A percentile compares a stretch with the other conserved stretches of the same genome.
These are phyloP conservation scores for Podocnemis expansa DNA, from an alignment of 2,113 vertebrate genomes.

Conservation along the genomic window DNA sequence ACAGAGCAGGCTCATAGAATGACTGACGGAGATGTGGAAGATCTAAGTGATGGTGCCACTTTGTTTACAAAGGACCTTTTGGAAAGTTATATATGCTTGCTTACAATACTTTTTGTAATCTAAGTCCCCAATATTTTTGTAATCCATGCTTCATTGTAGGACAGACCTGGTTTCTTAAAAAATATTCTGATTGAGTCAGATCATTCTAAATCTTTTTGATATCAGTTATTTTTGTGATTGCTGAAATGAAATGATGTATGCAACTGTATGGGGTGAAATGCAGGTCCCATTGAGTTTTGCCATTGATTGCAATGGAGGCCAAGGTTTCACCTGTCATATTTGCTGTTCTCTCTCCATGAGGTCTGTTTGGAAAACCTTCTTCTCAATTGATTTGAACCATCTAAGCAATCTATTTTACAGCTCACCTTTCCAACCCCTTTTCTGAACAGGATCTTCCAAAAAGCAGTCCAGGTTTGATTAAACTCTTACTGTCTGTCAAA, in stretches of 20 bases:
- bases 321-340: conserved; percentile 47
- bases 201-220: conserved; percentile 32
- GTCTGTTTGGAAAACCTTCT: conserved; percentile 58
- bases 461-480: conserved; percentile 55
- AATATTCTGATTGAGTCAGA: background rate
- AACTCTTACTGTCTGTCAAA: conserved; percentile 58
- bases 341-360: conserved; percentile 59
- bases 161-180: background rate
- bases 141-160: background rate
- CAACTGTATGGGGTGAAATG: conserved; percentile 18
- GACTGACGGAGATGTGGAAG: conserved; percentile 65
- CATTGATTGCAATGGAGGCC: background rate
- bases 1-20: background rate
- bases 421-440: background rate
- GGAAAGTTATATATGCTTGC: conserved; percentile 44
- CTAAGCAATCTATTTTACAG: conserved; percentile 4
- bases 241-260: conserved; percentile 31
- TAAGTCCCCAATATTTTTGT: background rate
- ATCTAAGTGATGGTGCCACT: conserved; percentile 76
- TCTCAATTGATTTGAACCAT: conserved; percentile 46
- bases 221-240: background rate
- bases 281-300: conserved; percentile 33
- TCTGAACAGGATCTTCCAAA: conserved; percentile 30
- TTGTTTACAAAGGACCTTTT: conserved; percentile 75
- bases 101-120: background rate